Conservation (phyloP, 1,140 invertebrate species). For the Dysdera silvatica region DNA sequence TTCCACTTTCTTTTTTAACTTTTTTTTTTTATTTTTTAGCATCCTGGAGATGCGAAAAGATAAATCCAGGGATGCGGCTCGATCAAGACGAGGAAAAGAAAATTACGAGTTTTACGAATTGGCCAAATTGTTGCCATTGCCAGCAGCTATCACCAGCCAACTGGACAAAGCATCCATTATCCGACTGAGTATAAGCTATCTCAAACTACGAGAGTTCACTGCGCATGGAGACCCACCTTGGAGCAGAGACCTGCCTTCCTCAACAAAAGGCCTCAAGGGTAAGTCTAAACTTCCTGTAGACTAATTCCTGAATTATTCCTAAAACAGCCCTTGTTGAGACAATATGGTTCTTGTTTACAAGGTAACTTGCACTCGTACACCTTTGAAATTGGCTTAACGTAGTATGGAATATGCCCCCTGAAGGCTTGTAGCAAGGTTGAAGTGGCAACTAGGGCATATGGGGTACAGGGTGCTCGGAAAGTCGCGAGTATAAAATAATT, state of each 20-base stretch:
- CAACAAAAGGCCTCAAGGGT: conserved; percentile 11
- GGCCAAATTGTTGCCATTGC: conserved; percentile 92
- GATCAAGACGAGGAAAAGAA: conserved; percentile 88
- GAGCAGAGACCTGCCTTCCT: conserved; percentile 54
- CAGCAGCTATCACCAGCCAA: conserved; percentile 92
- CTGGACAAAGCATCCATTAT: conserved; percentile 98
- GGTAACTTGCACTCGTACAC: too few relatives aligned
- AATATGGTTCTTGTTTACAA: too few relatives aligned
- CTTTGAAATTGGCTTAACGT: too few relatives aligned
- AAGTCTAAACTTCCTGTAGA: too few relatives aligned
- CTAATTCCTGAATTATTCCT: too few relatives aligned
- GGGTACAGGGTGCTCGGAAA: too few relatives aligned
- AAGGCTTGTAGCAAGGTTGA: too few relatives aligned
- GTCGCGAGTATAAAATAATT: too few relatives aligned
- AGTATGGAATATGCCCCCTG: too few relatives aligned
- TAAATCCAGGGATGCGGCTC: conserved; percentile 90
- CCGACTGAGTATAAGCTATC: conserved; percentile 92
- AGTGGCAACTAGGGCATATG: too few relatives aligned
- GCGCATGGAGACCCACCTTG: conserved; percentile 90
- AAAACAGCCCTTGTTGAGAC: too few relatives aligned
- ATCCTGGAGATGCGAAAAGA: conserved; percentile 91
- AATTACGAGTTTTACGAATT: conserved; percentile 98
- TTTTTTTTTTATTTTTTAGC: conserved; percentile 40
- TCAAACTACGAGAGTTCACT: conserved; percentile 91
- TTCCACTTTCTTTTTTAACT: too few relatives aligned